A percentile compares a stretch with the other conserved stretches of the same genome.
Evolutionary conservation across 2,888 invertebrate genomes (phyloP).

Genomic region (Erannis defoliaria): DNA sequence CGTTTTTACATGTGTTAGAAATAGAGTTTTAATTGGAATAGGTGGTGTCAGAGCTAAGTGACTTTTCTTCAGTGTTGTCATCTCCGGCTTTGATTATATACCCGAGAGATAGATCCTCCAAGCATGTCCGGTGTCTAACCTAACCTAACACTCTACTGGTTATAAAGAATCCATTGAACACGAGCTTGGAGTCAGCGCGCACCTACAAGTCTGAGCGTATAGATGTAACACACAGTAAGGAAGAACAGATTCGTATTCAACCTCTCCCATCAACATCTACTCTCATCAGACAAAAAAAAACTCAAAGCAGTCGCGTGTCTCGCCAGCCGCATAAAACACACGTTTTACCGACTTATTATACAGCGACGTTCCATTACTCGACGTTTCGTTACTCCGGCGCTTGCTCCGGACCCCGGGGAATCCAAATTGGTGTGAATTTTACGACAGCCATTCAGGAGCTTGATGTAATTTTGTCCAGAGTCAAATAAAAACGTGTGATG

Average conservation of each 20-base stretch:
- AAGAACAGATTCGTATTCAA: background rate
- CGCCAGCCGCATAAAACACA: conserved; percentile 67
- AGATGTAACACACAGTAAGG: too few species aligned
- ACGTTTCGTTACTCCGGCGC: conserved; percentile 58
- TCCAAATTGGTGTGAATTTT: conserved; percentile 79
- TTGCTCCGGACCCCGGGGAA: conserved; percentile 65
- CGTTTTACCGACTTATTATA: conserved; percentile 77
- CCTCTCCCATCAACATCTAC: conserved; percentile 1
- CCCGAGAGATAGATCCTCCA: too few species aligned
- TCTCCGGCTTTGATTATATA: too few species aligned
- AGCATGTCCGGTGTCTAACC: too few species aligned
- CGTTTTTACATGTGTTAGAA: too few species aligned
- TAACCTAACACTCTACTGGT: too few species aligned
- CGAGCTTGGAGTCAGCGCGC: too few species aligned
- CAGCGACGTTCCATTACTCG: conserved; percentile 59
- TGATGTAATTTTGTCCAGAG: conserved; percentile 59
- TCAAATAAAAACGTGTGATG: conserved; percentile 33
- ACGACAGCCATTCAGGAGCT: conserved; percentile 63
- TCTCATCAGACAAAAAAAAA: conserved; percentile 15
- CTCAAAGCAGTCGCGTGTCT: conserved; percentile 45
- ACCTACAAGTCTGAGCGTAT: too few species aligned
- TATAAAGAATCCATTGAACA: too few species aligned
- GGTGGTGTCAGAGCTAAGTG: too few species aligned
- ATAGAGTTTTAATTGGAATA: too few species aligned
- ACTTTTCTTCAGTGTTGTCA: too few species aligned